Evolutionary conservation across 2,797 vertebrate species (phyloP).

Genomic region (Enteromius anoplus): DNA sequence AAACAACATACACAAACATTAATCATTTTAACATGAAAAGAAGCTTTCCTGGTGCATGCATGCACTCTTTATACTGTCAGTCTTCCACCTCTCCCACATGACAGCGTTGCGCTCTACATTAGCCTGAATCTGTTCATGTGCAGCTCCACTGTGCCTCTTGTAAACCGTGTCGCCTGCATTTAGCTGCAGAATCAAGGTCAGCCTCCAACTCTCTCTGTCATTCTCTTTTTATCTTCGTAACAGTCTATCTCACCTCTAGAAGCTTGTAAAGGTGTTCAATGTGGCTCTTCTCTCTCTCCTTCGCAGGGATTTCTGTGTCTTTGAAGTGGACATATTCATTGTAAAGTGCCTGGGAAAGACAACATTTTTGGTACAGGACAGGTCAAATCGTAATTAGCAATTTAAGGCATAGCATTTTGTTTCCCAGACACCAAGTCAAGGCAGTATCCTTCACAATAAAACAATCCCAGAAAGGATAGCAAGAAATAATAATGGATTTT

Average conservation of each 20-base stretch:
- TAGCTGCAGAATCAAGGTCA: conserved; percentile 52
- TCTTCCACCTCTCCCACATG: conserved; percentile 25
- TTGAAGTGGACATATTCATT: conserved; percentile 99
- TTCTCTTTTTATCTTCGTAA: background rate
- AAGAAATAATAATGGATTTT: background rate
- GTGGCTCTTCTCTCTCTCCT: conserved; percentile 89
- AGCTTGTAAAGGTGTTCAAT: conserved; percentile 93
- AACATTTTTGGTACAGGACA: background rate
- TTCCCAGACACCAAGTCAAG: background rate
- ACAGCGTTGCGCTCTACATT: conserved; percentile 15
- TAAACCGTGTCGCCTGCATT: conserved; percentile 47
- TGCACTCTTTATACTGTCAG: conserved; percentile 14
- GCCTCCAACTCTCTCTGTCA: background rate
- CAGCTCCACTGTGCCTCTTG: conserved; percentile 58
- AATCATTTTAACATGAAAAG: background rate
- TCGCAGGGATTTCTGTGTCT: conserved; percentile 93
- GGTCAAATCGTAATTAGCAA: background rate
- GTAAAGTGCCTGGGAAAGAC: conserved; percentile 91
- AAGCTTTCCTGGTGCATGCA: background rate
- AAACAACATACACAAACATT: conserved; percentile 40
- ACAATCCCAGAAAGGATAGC: background rate
- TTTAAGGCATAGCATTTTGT: background rate
- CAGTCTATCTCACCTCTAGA: conserved; percentile 80
- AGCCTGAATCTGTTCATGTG: conserved; percentile 38
- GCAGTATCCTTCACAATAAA: background rate